Conservation (phyloP, 2,113 vertebrate genomes). For the Oncorhynchus clarkii region DNA sequence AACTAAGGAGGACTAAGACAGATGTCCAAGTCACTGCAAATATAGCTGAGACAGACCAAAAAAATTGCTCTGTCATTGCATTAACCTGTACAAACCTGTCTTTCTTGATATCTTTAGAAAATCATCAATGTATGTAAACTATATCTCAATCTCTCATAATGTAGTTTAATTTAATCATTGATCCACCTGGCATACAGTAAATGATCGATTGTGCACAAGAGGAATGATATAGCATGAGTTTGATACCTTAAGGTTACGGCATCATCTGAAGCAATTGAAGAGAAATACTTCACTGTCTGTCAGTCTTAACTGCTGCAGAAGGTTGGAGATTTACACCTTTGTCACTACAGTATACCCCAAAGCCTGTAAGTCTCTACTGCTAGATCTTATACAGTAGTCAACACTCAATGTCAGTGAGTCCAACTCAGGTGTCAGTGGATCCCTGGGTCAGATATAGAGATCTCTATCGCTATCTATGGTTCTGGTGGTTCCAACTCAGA, state of each 20-base stretch:
- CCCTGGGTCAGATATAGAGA: too few species aligned
- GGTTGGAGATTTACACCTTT: conserved; percentile 36
- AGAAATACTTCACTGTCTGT: conserved; percentile 30
- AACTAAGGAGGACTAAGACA: too few species aligned
- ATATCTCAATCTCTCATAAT: background rate
- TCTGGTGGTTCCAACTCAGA: too few species aligned
- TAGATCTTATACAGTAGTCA: too few species aligned
- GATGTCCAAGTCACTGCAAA: too few species aligned
- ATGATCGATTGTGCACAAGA: conserved; percentile 2
- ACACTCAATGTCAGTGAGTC: too few species aligned
- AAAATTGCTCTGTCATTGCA: background rate
- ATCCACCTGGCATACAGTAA: background rate
- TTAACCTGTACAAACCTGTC: background rate
- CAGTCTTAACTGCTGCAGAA: conserved; percentile 22
- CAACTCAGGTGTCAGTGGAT: too few species aligned
- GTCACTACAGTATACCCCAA: background rate
- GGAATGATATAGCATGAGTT: conserved; percentile 16
- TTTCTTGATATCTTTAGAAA: background rate
- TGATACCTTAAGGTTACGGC: background rate
- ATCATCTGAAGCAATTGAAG: conserved; percentile 20
- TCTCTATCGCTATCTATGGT: too few species aligned
- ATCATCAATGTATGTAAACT: background rate
- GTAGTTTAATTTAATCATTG: background rate
- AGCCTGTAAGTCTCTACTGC: background rate
- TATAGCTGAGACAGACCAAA: too few species aligned